A percentile compares a stretch with the other conserved stretches of the same genome.
Evolutionary conservation across 2,888 invertebrate genomes (phyloP).

Genomic region (Bursaphelenchus okinawaensis): DNA sequence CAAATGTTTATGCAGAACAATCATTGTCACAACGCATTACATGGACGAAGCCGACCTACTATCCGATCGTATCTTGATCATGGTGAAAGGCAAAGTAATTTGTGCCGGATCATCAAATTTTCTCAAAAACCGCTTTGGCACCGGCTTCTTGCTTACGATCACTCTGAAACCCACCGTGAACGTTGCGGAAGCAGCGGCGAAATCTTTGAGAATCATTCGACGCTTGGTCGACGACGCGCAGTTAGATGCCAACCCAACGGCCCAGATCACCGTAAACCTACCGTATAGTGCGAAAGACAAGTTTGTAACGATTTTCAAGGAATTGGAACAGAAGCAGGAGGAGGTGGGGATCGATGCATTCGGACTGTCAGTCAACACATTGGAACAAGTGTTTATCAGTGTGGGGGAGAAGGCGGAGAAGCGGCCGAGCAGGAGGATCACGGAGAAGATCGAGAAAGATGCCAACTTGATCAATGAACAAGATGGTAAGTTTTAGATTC

Average conservation of each 20-base stretch:
- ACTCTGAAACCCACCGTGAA: conserved; percentile 7
- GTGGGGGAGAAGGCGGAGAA: background rate
- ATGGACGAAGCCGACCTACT: conserved; percentile 51
- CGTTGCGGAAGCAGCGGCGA: background rate
- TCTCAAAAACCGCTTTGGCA: conserved; percentile 35
- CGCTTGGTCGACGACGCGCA: conserved; percentile 2
- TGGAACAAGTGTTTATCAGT: conserved; percentile 49
- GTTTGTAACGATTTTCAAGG: conserved; percentile 36
- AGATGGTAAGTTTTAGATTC: background rate
- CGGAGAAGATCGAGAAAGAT: background rate
- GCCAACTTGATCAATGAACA: background rate
- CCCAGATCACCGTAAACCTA: conserved; percentile 10
- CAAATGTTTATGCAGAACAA: too few relatives aligned
- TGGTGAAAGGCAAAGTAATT: conserved; percentile 37
- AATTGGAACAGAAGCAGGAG: conserved; percentile 30
- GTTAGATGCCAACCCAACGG: background rate
- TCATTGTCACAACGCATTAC: conserved; percentile 44
- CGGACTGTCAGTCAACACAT: conserved; percentile 44
- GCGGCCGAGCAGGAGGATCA: background rate
- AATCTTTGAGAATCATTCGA: background rate
- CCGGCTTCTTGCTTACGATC: conserved; percentile 34
- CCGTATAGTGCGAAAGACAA: background rate
- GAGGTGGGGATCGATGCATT: conserved; percentile 33
- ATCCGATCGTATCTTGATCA: conserved; percentile 39
- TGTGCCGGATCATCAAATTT: conserved; percentile 33